phyloP scores from a whole-genome alignment of 2,888 invertebrate species.

The Mamestra brassicae region DNA sequence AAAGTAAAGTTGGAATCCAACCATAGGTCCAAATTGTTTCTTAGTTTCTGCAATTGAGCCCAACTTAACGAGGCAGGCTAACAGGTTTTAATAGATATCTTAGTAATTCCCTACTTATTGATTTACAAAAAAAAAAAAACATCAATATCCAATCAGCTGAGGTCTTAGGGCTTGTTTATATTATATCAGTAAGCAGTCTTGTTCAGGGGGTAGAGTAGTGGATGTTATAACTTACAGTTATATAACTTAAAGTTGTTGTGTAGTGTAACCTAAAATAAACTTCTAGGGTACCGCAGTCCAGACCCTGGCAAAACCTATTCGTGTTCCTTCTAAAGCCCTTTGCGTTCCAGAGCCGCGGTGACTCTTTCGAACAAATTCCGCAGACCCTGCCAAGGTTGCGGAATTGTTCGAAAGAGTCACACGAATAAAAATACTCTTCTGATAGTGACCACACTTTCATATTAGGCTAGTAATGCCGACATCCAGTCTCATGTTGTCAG shows the following conservation, averaged over 20 bases:
- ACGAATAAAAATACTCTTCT: too few relatives aligned
- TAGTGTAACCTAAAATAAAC: too few relatives aligned
- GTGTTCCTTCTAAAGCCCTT: too few relatives aligned
- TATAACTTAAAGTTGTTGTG: too few relatives aligned
- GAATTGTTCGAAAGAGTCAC: too few relatives aligned
- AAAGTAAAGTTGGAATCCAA: too few relatives aligned
- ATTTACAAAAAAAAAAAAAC: conserved; percentile 25
- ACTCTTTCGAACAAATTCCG: too few relatives aligned
- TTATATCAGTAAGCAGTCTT: conserved; percentile 4
- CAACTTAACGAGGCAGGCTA: conserved; percentile 25
- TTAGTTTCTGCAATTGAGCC: conserved; percentile 18
- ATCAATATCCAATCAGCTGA: conserved; percentile 60
- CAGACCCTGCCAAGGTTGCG: too few relatives aligned
- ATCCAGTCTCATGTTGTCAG: not conserved
- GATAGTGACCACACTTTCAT: not conserved
- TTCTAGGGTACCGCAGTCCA: too few relatives aligned
- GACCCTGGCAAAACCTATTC: too few relatives aligned
- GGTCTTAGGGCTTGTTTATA: conserved; percentile 24
- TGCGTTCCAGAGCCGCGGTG: too few relatives aligned
- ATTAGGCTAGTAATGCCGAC: not conserved
- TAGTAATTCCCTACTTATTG: conserved; percentile 51
- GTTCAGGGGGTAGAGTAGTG: not conserved
- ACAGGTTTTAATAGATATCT: conserved; percentile 41
- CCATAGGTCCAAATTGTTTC: conserved; percentile 12
- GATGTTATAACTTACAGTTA: not conserved